Evolutionary conservation across 2,113 vertebrate species (phyloP).

Genomic region (Cheilinus undulatus): DNA sequence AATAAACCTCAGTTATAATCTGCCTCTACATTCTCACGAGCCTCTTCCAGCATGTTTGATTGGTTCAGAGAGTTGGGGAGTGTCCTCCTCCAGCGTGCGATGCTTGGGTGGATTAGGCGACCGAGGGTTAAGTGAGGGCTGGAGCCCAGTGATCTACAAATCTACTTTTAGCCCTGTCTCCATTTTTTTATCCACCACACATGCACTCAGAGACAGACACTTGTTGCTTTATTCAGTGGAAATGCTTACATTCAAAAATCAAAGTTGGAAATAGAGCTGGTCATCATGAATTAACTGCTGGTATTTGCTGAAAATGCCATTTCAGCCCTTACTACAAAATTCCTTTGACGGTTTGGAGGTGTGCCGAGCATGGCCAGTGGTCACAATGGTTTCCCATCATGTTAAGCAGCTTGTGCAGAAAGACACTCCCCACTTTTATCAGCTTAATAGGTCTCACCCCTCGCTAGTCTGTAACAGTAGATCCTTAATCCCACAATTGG

Average conservation of each 20-base stretch:
- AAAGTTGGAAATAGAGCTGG: neutral
- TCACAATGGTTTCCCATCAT: neutral
- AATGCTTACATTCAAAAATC: neutral
- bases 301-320: neutral
- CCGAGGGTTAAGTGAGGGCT: neutral
- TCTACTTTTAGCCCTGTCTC: neutral
- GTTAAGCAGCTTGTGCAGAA: conserved; percentile 36
- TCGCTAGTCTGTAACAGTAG: neutral
- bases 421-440: conserved; percentile 30
- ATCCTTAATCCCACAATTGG: neutral
- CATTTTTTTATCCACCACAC: neutral
- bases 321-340: neutral
- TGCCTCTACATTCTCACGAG: neutral
- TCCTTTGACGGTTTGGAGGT: neutral
- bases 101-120: conserved; percentile 22
- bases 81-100: neutral
- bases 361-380: neutral
- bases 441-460: conserved; percentile 25
- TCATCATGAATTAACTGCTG: too few relatives aligned
- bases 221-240: neutral
- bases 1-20: neutral
- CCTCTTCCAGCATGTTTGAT: neutral
- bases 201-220: neutral
- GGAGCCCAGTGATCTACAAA: conserved; percentile 38
- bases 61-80: conserved; percentile 9